Conservation (phyloP, 2,797 vertebrate genomes). For the Numenius phaeopus region DNA sequence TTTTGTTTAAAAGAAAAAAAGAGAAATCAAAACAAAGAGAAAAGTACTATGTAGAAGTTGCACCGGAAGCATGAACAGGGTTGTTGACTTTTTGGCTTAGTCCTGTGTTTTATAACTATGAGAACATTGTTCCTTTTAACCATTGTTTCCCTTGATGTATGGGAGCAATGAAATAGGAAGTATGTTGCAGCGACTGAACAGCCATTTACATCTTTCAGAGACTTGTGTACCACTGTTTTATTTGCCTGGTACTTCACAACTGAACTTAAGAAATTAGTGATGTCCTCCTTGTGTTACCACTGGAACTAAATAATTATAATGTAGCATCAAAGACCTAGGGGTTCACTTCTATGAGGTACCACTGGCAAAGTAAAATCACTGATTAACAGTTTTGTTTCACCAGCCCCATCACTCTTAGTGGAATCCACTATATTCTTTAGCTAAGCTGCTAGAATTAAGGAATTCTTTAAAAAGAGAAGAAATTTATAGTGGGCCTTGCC, state of each 20-base stretch:
- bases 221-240: not conserved
- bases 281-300: not conserved
- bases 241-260: not conserved
- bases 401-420: not conserved
- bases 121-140: not conserved
- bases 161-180: not conserved
- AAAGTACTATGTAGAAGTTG: not conserved
- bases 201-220: not conserved
- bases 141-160: not conserved
- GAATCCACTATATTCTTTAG: not conserved
- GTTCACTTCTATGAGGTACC: not conserved
- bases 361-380: not conserved
- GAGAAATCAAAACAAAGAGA: constrained; percentile 14
- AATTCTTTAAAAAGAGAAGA: not conserved
- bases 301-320: not conserved
- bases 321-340: not conserved
- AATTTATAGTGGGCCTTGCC: not conserved
- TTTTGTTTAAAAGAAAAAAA: not conserved
- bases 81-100: constrained; percentile 21
- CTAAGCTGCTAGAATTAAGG: not conserved
- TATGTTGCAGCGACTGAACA: not conserved
- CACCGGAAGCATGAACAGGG: not conserved
- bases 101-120: not conserved
- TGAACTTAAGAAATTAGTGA: not conserved
- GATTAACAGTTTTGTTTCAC: not conserved